Conservation (phyloP, 2,888 invertebrate genomes). For the Rhogogaster chlorosoma region DNA sequence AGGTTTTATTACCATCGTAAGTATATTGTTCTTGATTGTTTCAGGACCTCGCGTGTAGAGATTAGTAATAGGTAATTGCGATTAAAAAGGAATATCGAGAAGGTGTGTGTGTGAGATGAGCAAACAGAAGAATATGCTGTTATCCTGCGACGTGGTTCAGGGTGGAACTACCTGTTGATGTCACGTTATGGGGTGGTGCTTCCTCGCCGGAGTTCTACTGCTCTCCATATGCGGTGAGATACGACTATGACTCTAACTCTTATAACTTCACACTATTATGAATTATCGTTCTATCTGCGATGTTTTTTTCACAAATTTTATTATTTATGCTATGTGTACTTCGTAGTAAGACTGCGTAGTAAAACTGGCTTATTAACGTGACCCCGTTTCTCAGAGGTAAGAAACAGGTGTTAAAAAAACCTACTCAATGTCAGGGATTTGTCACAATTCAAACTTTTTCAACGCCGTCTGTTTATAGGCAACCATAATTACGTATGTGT, state of each 20-base stretch:
- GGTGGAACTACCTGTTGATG: slow-evolving; percentile 74
- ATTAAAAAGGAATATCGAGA: not conserved
- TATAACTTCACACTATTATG: not conserved
- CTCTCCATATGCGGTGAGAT: slow-evolving; percentile 77
- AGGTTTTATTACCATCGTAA: not conserved
- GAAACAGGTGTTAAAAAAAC: not conserved
- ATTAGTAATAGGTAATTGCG: not conserved
- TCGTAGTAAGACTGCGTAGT: not conserved
- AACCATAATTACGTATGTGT: not conserved
- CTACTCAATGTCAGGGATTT: not conserved
- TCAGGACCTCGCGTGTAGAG: not conserved
- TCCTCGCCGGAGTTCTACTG: slow-evolving; percentile 77
- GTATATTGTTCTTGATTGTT: not conserved
- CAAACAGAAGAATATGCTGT: slow-evolving; percentile 54
- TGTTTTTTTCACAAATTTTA: not conserved
- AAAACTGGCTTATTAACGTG: not conserved
- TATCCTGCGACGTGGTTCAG: slow-evolving; percentile 59
- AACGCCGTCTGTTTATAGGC: not conserved
- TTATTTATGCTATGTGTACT: not conserved
- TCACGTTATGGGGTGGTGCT: slow-evolving; percentile 79
- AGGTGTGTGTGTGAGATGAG: slow-evolving; percentile 36
- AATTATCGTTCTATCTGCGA: not conserved
- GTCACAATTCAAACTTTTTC: not conserved
- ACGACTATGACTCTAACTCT: not conserved
- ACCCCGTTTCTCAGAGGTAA: not conserved